A percentile compares a stretch with the other conserved stretches of the same genome.
phyloP scores from a whole-genome alignment of 2,888 invertebrate species.

The Heliothis peltigera region DNA sequence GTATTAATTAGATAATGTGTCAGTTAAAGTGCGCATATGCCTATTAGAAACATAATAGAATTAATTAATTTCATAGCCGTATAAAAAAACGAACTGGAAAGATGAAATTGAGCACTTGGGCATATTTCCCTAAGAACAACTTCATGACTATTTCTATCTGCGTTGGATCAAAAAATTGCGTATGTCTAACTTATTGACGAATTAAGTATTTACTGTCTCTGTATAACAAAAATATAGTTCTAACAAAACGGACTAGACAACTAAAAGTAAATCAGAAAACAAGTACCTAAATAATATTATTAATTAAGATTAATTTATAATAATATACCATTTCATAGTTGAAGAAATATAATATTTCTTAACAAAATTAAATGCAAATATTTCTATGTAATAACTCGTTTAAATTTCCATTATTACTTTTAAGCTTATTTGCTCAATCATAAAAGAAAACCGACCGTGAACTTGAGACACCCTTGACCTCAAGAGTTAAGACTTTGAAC shows the following conservation, averaged over 20 bases:
- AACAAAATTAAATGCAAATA: not conserved
- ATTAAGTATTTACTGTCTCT: not conserved
- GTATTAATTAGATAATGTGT: no score
- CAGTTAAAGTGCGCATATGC: no score
- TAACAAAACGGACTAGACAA: not conserved
- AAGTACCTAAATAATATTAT: no score
- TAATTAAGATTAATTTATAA: no score
- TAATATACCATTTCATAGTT: no score
- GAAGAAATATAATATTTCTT: not conserved
- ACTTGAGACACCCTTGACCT: slow-evolving; percentile 22
- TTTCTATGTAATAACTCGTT: not conserved
- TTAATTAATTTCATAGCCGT: no score
- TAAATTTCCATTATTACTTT: not conserved
- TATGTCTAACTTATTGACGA: slow-evolving; percentile 7
- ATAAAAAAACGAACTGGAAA: no score
- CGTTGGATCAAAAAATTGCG: slow-evolving; percentile 9
- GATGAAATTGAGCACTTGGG: no score
- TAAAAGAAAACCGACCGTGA: slow-evolving; percentile 6
- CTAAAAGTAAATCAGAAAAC: not conserved
- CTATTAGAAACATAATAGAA: no score
- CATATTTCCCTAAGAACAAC: no score
- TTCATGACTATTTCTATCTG: no score
- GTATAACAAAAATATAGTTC: not conserved
- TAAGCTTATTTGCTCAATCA: not conserved
- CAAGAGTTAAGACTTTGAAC: slow-evolving; percentile 7